Evolutionary conservation across 2,113 vertebrate genomes (phyloP), one percentile per base, ranked within the genome.

Genomic region (Hylia prasina): DNA sequence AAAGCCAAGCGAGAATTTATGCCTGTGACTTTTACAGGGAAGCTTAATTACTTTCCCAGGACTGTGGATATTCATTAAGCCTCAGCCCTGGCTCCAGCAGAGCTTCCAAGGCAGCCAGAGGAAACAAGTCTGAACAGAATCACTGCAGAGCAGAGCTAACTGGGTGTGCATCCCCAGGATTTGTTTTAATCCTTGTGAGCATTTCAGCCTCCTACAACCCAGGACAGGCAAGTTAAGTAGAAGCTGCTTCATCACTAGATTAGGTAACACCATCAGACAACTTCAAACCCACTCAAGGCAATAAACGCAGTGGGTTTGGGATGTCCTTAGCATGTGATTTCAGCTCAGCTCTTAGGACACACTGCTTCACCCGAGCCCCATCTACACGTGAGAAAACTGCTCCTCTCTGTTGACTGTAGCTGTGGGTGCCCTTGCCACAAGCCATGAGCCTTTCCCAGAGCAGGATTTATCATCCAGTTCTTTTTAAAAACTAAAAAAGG

Each of bases 31-130:
- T 94, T 90, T 89, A 92, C 20, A 89, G 85, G 64, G 79, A 96
- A 87, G 63, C 68, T 95, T 96, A 96, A 94, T 81, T 94, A 94
- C 82, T 96, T 95, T 96, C 92, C 94, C 94, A 95, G 93, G 92
- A 92, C 69, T 92, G 50, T 56, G 56, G 86, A 39, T 66, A 86
- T 35, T 90, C 91, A 96, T 92, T 95, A 94, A 95, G 82, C 37
- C 87, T 93, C 51, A 75, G 64, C 64, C 64, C 80, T 93, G 94
- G 89, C 94, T 95, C 91, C 91, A 93, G 79, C 60, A 58, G 0
- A 83, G 63, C 86, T 92, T 88, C 73, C 71, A 63, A 89, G 47
- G 69, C 63, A 90, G 88, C 45, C 68, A 89, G 47, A 81, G 60
- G 79, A 80, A 93, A 89, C 92, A 96, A 96, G 93, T 81, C 92